Evolutionary conservation across 2,888 invertebrate species (phyloP), one percentile per base, ranked within the genome.

Genomic region (Arenicola marina): DNA sequence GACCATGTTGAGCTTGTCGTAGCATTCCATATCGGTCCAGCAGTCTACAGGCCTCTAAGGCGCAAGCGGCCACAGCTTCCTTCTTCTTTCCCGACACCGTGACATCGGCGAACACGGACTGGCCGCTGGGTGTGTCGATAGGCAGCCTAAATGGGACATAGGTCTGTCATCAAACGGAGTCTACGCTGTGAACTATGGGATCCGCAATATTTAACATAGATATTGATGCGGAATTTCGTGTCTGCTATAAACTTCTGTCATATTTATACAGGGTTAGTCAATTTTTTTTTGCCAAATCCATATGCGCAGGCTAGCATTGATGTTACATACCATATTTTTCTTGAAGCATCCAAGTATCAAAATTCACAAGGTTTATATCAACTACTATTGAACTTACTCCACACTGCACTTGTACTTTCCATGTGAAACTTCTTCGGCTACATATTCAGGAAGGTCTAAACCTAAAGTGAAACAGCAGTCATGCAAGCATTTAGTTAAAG

Each of bases 21-120:
- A 98, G 85, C 21, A 95, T 86, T 0, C 95, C 95, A 63, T 92
- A 89, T 43, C 92, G 86, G 82, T 99, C 97, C 4, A 99, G 86
- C 44, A 94, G 88, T 70, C 93, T 86, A 79, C 98, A 99, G 0
- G 97, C 97, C 84, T 98, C 96, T 56, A 98, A 80, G 0, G 98
- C 96, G 82, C 96, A 95, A 56, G 94, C 93, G 0, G 91, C 83
- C 0, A 96, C 93, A 0, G 93, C 92, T 74, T 97, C 97, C 79
- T 94, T 95, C 82, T 96, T 97, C 84, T 94, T 94, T 18, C 66
- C 70, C 66, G 90, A 90, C 61, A 94, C 92, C 0, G 91, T 85
- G 0, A 91, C 91, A 82, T 96, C 95, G 0, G 94, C 95, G 11
- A 89, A 84, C 21, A 94, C 86, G 0, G 91, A 87, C n/a, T 88